These are phyloP conservation scores for Aromia moschata DNA, from an alignment of 2,888 invertebrate species.

Conservation along the genomic window DNA sequence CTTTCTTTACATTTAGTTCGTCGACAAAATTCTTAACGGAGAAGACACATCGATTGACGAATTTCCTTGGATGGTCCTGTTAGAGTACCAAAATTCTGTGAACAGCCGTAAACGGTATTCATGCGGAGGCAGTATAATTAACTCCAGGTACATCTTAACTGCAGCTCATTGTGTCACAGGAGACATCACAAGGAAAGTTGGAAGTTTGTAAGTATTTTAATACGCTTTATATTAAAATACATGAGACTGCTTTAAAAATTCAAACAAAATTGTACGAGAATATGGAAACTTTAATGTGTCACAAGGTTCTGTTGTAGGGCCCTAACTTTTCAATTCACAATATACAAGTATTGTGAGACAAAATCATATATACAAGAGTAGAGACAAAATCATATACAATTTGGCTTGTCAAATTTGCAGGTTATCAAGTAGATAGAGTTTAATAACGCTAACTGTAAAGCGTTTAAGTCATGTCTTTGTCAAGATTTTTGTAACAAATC, in stretches of 20 bases:
- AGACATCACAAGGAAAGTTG: slow-evolving; percentile 53
- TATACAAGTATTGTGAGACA: too few species aligned
- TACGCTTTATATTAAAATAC: too few species aligned
- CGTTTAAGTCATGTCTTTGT: too few species aligned
- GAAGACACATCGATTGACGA: slow-evolving; percentile 61
- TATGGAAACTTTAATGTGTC: background rate
- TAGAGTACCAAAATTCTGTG: slow-evolving; percentile 59
- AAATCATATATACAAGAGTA: too few species aligned
- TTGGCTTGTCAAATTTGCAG: too few species aligned
- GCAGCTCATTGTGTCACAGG: slow-evolving; percentile 68
- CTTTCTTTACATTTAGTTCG: too few species aligned
- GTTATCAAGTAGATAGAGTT: too few species aligned
- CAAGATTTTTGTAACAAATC: too few species aligned
- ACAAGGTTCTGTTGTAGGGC: too few species aligned
- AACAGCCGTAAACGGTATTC: slow-evolving; percentile 49
- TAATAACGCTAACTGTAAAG: too few species aligned
- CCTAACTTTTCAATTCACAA: too few species aligned
- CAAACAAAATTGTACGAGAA: background rate
- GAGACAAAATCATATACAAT: too few species aligned
- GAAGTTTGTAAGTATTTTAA: slow-evolving; percentile 60
- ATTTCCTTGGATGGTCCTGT: slow-evolving; percentile 65
- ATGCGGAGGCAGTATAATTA: slow-evolving; percentile 68
- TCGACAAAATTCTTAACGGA: slow-evolving; percentile 58
- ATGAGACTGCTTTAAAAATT: background rate
- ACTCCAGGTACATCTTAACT: slow-evolving; percentile 65